Base-by-base conservation (phyloP, 2,797 vertebrate genomes). In the Neopelma chrysocephalum region DNA sequence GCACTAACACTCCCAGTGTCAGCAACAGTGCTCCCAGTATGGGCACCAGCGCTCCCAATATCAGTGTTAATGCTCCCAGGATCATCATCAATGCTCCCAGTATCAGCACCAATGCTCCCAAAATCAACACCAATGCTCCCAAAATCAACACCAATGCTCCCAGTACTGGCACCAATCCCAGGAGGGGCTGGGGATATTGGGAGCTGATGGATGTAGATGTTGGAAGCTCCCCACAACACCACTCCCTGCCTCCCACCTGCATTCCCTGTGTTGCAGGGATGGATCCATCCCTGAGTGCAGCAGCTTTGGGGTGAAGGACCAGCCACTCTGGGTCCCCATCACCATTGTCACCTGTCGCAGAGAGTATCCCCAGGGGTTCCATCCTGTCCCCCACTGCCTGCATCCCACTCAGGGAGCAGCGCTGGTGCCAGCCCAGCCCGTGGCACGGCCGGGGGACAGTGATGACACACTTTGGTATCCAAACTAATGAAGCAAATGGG, bases 281-380 rank as follows among this genome's bases (percentile, higher is more conserved):
- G 56, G 50, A 81, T 64, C 50, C 73, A 6, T 6, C 1, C 15
- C 13, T 5, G 3, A 3, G 4, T 8, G 54, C 80, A n/a, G 47
- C 60, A 15, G 48, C 23, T 2, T 2, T 3, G 13, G 50, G 56
- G 17, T 27, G 29, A 75, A 62, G 50, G 36, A 57, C 4, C 68
- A 53, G 56, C 20, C 51, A 12, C n/a, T 16, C 23, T 2, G 0
- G 3, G 47, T 61, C 23, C 9, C 61, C 21, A 1, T 0, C 2
- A 42, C 6, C 82, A 19, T 47, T 5, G 1, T 6, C 47, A 5
- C 34, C 34, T 12, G 7, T 19, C 54, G 1, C 3, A 1, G 50
- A 4, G 3, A 21, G 29, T 12, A 36, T 66, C 73, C 69, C 53
- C 34, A 4, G 19, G 38, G 69, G 5, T 1, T 3, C 40, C 20